Evolutionary conservation across 2,113 vertebrate species (phyloP).

Genomic region (Cryptotis parvus): DNA sequence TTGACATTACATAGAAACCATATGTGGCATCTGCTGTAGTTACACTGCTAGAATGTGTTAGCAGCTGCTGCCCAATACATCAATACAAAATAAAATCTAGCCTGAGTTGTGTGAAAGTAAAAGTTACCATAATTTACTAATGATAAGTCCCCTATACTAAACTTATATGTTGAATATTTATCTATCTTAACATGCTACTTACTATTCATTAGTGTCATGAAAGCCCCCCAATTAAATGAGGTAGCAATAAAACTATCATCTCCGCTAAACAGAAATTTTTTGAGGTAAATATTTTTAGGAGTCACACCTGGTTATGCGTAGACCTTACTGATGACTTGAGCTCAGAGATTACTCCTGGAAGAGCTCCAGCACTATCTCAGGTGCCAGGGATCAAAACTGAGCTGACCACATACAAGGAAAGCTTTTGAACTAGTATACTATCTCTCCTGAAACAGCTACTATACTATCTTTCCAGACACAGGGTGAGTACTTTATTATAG

Average conservation of each 20-base stretch:
- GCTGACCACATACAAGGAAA: no score
- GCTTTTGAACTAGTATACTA: no score
- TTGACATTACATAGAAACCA: background rate
- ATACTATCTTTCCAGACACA: no score
- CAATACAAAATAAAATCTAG: background rate
- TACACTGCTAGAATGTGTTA: background rate
- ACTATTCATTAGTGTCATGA: background rate
- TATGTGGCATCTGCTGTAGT: background rate
- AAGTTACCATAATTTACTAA: constrained; percentile 11
- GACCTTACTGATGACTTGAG: no score
- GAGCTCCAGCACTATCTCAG: no score
- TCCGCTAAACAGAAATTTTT: background rate
- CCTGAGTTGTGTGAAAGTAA: background rate
- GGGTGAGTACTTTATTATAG: background rate
- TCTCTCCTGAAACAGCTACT: no score
- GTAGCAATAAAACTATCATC: background rate
- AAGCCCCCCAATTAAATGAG: background rate
- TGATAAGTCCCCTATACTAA: background rate
- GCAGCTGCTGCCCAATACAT: background rate
- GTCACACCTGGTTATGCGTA: no score
- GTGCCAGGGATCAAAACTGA: no score
- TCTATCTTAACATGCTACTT: background rate
- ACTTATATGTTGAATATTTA: background rate
- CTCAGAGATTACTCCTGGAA: no score
- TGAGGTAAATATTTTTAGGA: no score